Evolutionary conservation across 2,888 invertebrate species (phyloP), one percentile per base, ranked within the genome.

Genomic region (Heliconius aoede): DNA sequence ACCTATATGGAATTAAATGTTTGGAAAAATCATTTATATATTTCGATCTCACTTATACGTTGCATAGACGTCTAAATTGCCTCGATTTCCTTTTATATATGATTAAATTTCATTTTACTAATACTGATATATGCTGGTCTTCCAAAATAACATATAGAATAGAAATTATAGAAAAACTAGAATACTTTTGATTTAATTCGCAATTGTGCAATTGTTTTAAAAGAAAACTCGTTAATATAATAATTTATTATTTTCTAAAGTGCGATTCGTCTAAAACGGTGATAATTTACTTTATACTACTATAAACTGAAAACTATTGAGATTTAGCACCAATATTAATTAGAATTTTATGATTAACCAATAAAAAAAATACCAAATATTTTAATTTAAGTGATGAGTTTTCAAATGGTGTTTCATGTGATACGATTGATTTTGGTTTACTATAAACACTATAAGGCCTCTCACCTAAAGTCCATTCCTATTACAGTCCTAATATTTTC

Each of bases 371-470:
- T 1, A 51, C 21, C 9, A 40, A 40, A 24, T 40, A 46, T 32
- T 64, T 15, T 11, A 13, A 32, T 24, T 36, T 71, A 1, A 36
- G 36, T 36, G 24, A 9, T 32, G 24, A 24, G 26, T 32, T 24
- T 40, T 24, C 24, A 21, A 30, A 7, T 58, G 55, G 36, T 9
- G 7, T n/a, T 15, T 36, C 18, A n/a, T 60, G 24, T 58, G 11
- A 36, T 36, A 32, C 30, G 46, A 68, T 28, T 68, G 21, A 46
- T 40, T 69, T 51, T 28, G 2, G 51, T 26, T 51, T 46, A 4
- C 24, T 67, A 72, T 69, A 67, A 74, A 71, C 32, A 51, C 67
- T 72, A 74, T 77, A 79, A 77, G 79, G 79, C 79, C 76, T 79
- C 78, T 61, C 72, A 72, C 72, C 64, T 79, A 36, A 76, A 76